Evolutionary conservation across 2,888 invertebrate species (phyloP).

Genomic region (Petrolisthes manimaculis): DNA sequence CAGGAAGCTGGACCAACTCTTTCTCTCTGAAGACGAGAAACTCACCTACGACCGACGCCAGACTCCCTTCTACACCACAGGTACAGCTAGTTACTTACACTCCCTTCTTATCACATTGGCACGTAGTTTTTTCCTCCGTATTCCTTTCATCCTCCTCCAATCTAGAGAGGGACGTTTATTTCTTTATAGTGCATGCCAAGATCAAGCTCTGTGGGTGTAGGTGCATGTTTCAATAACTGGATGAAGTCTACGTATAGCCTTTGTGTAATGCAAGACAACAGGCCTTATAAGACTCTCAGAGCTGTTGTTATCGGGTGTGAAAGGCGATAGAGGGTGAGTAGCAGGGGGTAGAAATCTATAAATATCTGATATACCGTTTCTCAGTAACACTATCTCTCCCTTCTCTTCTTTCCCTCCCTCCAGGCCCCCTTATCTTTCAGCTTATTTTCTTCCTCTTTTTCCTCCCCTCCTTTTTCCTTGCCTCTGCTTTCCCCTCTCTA

Average conservation of each 20-base stretch:
- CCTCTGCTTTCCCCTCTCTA: background rate
- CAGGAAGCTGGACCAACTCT: conserved; percentile 50
- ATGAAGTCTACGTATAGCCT: too few species aligned
- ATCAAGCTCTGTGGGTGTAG: background rate
- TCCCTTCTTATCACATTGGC: too few species aligned
- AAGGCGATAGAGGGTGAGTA: too few species aligned
- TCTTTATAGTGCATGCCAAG: background rate
- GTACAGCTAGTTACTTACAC: background rate
- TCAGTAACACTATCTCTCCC: too few species aligned
- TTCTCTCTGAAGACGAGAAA: conserved; percentile 35
- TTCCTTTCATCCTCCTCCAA: too few species aligned
- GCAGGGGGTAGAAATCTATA: too few species aligned
- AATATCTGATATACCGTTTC: too few species aligned
- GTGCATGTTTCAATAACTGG: too few species aligned
- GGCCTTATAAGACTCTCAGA: too few species aligned
- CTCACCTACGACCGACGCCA: conserved; percentile 46
- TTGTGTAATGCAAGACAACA: too few species aligned
- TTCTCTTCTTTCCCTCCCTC: background rate
- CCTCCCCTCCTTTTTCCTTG: background rate
- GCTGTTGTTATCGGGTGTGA: too few species aligned
- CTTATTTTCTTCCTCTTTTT: background rate
- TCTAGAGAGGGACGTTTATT: background rate
- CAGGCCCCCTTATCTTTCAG: background rate
- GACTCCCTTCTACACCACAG: conserved; percentile 30
- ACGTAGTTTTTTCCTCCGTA: too few species aligned